Base-by-base conservation (phyloP, 1,140 invertebrate species). In the Drosophila ohnishii region DNA sequence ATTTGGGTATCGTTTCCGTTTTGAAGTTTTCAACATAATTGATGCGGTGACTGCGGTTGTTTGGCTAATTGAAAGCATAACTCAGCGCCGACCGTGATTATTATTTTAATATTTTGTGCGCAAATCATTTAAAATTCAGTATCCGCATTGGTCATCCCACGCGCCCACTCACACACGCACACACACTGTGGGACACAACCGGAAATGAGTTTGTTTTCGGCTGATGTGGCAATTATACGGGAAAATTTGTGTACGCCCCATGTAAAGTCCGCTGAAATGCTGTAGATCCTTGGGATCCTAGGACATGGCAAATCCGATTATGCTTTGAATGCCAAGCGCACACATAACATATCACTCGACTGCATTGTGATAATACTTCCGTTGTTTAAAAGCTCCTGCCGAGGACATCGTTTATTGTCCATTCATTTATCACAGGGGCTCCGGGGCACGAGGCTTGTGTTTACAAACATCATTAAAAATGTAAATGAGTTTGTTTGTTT, bases 401-500 rank as follows among this genome's bases (percentile, higher is more conserved):
- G 62, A 76, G 73, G 55, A 75, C 72, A 75, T 37, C 60, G 48
- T 35, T 59, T 67, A 71, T 81, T 81, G 82, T 78, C 69, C 82
- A 75, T 71, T 72, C 75, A 85, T 75, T 78, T 78, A 77, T 77
- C 74, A 78, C 44, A 58, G 8, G 59, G 57, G 37, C 40, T 19
- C 25, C 3, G 35, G 44, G 51, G 35, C 19, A 11, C 57, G 25
- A 50, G 65, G 77, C 59, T 61, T 78, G 85, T 88, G 85, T 88
- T 88, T 84, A 51, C 73, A 78, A 88, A 88, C 81, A 78, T 80
- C 84, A 88, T 88, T 89, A 88, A 88, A 84, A 88, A 88, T 88
- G 84, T 77, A 88, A 88, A 88, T 88, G 77, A 89, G 80, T 88
- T 88, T 88, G 77, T 87, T 87, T 84, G 83, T 83, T 87, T 77